Evolutionary conservation across 2,888 invertebrate species (phyloP).

Genomic region (Mesorhabditis sp.): DNA sequence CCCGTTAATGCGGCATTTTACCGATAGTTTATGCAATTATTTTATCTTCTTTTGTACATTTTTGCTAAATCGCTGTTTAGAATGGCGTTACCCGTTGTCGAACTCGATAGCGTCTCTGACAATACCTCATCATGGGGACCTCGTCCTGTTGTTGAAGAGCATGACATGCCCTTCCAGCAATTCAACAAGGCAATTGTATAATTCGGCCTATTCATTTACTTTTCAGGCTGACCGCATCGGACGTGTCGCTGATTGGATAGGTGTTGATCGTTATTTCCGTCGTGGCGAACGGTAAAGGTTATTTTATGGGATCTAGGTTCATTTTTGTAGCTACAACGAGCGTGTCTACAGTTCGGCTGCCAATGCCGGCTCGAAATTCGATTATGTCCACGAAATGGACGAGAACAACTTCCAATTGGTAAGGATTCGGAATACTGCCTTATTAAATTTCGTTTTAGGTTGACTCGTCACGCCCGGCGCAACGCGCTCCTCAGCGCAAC

Average conservation of each 20-base stretch:
- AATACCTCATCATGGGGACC: conserved; percentile 93
- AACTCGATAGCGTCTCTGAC: conserved; percentile 56
- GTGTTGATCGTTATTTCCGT: conserved; percentile 73
- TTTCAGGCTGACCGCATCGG: conserved; percentile 86
- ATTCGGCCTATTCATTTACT: not conserved
- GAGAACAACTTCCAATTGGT: conserved; percentile 94
- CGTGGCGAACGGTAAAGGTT: conserved; percentile 69
- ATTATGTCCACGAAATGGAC: conserved; percentile 97
- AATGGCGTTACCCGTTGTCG: conserved; percentile 32
- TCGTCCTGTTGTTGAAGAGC: conserved; percentile 69
- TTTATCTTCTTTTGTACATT: too few species aligned
- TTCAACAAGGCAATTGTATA: conserved; percentile 72
- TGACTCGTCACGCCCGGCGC: conserved; percentile 72
- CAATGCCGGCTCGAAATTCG: conserved; percentile 79
- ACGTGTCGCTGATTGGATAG: conserved; percentile 94
- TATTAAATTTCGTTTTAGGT: conserved; percentile 59
- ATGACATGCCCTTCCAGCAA: conserved; percentile 96
- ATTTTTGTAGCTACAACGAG: conserved; percentile 49
- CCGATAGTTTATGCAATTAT: too few species aligned
- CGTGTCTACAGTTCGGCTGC: conserved; percentile 55
- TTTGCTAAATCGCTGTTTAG: not conserved
- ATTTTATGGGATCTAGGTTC: not conserved
- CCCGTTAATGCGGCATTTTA: too few species aligned
- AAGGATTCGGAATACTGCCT: too few species aligned
- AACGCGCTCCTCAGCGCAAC: conserved; percentile 38